Conservation (phyloP, 1,140 invertebrate species). For the Episyrphus balteatus region DNA sequence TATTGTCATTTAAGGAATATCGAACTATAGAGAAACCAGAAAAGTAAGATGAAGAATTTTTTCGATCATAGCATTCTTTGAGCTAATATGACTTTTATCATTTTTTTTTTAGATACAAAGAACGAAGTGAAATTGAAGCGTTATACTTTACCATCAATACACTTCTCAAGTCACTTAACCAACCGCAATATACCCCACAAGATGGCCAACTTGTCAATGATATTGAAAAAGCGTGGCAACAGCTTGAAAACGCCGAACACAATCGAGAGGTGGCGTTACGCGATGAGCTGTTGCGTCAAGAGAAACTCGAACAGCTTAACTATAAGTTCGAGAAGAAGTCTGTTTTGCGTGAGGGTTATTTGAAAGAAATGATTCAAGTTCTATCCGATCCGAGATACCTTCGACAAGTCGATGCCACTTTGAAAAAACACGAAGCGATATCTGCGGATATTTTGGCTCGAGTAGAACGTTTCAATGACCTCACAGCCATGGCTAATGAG, state of each 20-base stretch:
- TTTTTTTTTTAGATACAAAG: constrained; percentile 63
- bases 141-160: constrained; percentile 95
- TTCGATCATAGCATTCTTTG: background rate
- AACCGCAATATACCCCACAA: constrained; percentile 78
- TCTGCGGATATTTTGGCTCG: constrained; percentile 91
- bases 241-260: constrained; percentile 90
- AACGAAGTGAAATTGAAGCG: constrained; percentile 93
- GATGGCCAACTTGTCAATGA: constrained; percentile 88
- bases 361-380: constrained; percentile 97
- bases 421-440: constrained; percentile 98
- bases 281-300: constrained; percentile 83
- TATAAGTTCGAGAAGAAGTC: constrained; percentile 90
- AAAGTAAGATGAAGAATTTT: constrained; percentile 51
- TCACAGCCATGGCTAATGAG: constrained; percentile 85
- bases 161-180: constrained; percentile 83
- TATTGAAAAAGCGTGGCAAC: constrained; percentile 85
- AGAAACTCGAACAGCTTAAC: constrained; percentile 87
- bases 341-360: constrained; percentile 57
- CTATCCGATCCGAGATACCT: constrained; percentile 84
- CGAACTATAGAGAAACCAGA: constrained; percentile 95
- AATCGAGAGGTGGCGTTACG: constrained; percentile 83
- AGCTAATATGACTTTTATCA: background rate
- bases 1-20: constrained; percentile 89
- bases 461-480: constrained; percentile 86
- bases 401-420: constrained; percentile 88